phyloP scores from a whole-genome alignment of 2,113 vertebrate species.

The Atractosteus spatula region DNA sequence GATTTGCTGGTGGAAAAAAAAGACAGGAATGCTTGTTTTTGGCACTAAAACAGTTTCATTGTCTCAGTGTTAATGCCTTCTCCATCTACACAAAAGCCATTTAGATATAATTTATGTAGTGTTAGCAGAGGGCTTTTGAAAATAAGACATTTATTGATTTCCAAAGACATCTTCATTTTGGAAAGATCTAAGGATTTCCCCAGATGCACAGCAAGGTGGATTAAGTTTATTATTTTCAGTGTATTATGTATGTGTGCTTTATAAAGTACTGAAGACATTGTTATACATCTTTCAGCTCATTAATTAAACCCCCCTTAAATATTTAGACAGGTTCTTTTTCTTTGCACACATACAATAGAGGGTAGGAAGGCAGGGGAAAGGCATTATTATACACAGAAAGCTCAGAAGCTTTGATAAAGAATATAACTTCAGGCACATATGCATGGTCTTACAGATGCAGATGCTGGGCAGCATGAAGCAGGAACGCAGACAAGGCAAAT shows the following conservation, averaged over 20 bases:
- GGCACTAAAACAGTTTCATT: not conserved
- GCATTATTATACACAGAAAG: too few species aligned
- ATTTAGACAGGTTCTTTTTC: conserved; percentile 7
- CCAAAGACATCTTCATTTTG: not conserved
- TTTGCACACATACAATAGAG: conserved; percentile 2
- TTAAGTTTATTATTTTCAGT: not conserved
- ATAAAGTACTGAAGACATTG: not conserved
- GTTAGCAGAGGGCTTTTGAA: too few species aligned
- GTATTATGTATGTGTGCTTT: not conserved
- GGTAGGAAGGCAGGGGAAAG: not conserved
- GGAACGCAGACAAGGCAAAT: too few species aligned
- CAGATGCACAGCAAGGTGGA: not conserved
- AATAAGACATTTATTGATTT: not conserved
- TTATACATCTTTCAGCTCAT: not conserved
- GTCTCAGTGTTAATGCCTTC: too few species aligned
- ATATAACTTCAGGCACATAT: too few species aligned
- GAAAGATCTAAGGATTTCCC: not conserved
- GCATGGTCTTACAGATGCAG: too few species aligned
- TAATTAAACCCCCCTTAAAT: conserved; percentile 19
- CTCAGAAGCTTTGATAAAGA: too few species aligned
- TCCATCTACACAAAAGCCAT: too few species aligned
- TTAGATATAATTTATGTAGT: too few species aligned
- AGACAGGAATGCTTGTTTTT: too few species aligned
- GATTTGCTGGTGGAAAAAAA: too few species aligned
- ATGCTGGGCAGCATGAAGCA: too few species aligned